Base-by-base conservation (phyloP, 2,888 invertebrate genomes). In the Yponomeuta sedellus region DNA sequence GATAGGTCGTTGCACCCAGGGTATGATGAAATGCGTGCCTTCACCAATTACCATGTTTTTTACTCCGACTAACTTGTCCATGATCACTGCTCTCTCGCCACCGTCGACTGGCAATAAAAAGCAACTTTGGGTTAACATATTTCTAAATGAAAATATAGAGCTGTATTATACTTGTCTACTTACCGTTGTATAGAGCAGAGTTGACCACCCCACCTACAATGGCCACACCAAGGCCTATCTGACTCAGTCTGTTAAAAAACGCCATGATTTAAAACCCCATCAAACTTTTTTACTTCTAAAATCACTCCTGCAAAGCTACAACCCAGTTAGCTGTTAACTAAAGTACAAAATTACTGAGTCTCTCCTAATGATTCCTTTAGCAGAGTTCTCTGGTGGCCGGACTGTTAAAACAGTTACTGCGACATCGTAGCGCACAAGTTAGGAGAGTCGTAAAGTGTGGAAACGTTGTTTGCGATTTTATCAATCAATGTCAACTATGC, bases 1-100 rank as follows among this genome's bases (percentile, higher is more conserved):
- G 73, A 99, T 96, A n/a, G 99, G 99, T 76, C 95, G 95, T 87
- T 99, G 99, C 61, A 99, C 96, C 99, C 99, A 99, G 6, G 99
- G 99, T 82, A 99, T 95, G 77, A 97, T 96, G 87, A 99, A 99
- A 88, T 99, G 99, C 70, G 99, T 99, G 63, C 99, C 99, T 91
- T 99, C 99, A 39, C 99, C 99, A 40, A 97, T 95, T 16, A 99
- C 98, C 66, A 92, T 86, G 72, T 96, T 95, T 83, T 98, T 98
- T 59, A 99, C 96, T 80, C 99, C 99, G 67, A 94, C 93, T 87
- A 99, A 99, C 81, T 99, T 94, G 90, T 99, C 99, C 82, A 99
- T 99, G 74, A 99, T 99, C 16, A 99, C 99, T 71, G 99, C 99
- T 82, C 99, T 94, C 82, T 99, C 97, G 62, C 99, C 99, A 78